These are phyloP conservation scores for Halcyon malimbica DNA, from an alignment of 2,113 vertebrate genomes.

Conservation along the genomic window DNA sequence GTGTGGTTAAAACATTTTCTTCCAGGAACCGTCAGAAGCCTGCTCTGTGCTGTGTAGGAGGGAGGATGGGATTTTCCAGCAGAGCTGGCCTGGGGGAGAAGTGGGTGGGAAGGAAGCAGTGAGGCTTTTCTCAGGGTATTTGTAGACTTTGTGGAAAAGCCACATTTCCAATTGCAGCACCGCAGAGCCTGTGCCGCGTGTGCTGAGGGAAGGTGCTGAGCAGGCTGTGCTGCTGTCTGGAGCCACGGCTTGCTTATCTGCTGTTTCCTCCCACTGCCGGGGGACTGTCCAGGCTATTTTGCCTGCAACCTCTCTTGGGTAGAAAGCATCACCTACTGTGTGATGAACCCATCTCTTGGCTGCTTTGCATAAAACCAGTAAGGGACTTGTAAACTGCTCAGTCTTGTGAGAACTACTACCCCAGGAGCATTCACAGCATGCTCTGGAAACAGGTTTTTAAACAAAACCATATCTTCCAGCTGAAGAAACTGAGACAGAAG, in stretches of 20 bases:
- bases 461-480: not conserved
- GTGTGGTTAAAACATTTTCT: conserved; percentile 14
- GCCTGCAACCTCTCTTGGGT: not conserved
- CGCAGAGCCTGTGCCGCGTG: not conserved
- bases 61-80: conserved; percentile 29
- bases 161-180: not conserved
- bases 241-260: not conserved
- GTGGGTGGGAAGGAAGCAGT: conserved; percentile 3
- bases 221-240: rapidly evolving
- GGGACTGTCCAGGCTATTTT: not conserved
- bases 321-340: not conserved
- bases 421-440: not conserved
- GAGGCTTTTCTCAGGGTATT: not conserved
- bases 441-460: not conserved
- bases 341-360: not conserved
- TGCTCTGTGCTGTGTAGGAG: conserved; percentile 4
- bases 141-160: not conserved
- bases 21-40: not conserved
- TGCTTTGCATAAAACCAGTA: not conserved
- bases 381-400: not conserved
- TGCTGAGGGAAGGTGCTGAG: not conserved
- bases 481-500: not conserved
- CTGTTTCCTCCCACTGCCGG: rapidly evolving
- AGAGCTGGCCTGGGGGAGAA: not conserved
- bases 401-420: not conserved